These are phyloP conservation scores for Delphinapterus leucas DNA, from an alignment of 2,113 vertebrate species.

Conservation along the genomic window DNA sequence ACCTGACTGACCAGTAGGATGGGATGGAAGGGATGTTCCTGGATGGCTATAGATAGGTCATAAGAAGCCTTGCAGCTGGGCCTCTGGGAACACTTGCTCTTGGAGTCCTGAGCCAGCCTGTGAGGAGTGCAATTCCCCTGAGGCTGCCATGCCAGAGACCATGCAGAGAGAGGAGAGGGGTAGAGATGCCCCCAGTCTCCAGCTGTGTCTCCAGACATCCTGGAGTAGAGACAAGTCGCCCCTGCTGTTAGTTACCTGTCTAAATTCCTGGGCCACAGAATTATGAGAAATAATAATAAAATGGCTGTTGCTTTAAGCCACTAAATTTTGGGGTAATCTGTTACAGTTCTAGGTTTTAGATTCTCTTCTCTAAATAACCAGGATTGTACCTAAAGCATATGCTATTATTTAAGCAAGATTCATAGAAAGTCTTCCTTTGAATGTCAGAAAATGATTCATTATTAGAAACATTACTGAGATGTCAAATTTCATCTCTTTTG, in stretches of 20 bases:
- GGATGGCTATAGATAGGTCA: not conserved
- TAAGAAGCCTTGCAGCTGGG: not conserved
- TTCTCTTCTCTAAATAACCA: not conserved
- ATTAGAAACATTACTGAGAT: not conserved
- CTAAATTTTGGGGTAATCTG: not conserved
- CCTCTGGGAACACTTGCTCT: not conserved
- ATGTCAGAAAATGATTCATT: not conserved
- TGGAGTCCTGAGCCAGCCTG: too few species aligned
- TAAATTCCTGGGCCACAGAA: not conserved
- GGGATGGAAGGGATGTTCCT: not conserved
- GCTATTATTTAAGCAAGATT: not conserved
- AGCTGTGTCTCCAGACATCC: not conserved
- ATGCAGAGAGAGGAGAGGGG: fast-evolving
- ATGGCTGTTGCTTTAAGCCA: not conserved
- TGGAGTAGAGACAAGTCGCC: not conserved
- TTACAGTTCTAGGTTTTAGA: not conserved
- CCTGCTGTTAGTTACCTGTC: not conserved
- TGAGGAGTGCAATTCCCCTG: not conserved
- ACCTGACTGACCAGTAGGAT: too few species aligned
- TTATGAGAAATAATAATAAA: not conserved
- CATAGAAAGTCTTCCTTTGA: not conserved
- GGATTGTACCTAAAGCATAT: not conserved
- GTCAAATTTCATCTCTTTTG: not conserved
- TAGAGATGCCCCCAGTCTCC: not conserved
- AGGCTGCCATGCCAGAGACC: fast-evolving